Evolutionary conservation across 2,888 invertebrate genomes (phyloP), one percentile per base, ranked within the genome.

Genomic region (Timema podura): DNA sequence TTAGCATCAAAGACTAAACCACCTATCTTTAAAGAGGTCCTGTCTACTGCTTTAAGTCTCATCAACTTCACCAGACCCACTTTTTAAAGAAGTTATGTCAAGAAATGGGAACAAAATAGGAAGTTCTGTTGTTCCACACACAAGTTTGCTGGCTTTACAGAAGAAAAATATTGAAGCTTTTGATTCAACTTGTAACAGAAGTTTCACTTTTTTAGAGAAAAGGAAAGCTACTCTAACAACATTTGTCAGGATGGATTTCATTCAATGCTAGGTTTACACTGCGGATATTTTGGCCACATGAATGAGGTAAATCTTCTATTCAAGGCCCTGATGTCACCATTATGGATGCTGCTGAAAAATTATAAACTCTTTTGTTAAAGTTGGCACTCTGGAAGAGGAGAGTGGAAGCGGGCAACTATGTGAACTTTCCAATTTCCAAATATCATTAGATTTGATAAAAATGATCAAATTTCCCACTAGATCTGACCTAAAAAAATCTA

Each of bases 291-390:
- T 51, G n/a, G 11, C 51, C 51, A 3, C n/a, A 2, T 51, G n/a
- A 51, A 51, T n/a, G 11, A 51, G 51, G 11, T 51, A 13, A 3
- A 51, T n/a, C 51, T 11, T 51, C n/a, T n/a, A 13, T n/a, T 51
- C 51, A 11, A 51, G 51, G 51, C 11, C n/a, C 51, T n/a, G 11
- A n/a, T n/a, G 11, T 51, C 11, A 51, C 51, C 51, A 51, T 51
- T n/a, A 11, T n/a, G n/a, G 51, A 51, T 51, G 51, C 51, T 11
- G n/a, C 51, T 51, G 51, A 51, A 51, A n/a, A n/a, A n/a, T 51
- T 51, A 51, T 2, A n/a, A 51, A 3, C 11, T 51, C n/a, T 51
- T 51, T 51, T 51, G n/a, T 11, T 9, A 10, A 13, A 49, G 49
- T 13, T 49, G 13, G 10, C 49, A 10, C 49, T 49, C 13, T 49